Evolutionary conservation across 2,888 invertebrate species (phyloP), one percentile per base, ranked within the genome.

Genomic region (Eristalis pertinax): DNA sequence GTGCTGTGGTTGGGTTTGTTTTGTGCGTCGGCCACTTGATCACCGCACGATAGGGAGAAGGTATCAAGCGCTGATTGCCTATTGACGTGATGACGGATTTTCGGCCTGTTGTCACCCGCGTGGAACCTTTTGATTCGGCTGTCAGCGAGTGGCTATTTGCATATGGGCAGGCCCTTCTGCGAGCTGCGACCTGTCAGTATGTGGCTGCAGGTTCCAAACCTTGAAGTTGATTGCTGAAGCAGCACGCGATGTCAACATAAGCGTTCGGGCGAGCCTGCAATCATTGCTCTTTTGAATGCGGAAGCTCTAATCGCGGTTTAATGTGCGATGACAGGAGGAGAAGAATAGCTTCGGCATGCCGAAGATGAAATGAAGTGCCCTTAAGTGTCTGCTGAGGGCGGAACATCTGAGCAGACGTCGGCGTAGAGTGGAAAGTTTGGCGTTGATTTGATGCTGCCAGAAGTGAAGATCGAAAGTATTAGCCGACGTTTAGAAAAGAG

Each of bases 1-100:
- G 43, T 7, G 22, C 26, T 15, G 19, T 19, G 11, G 69, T 79
- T 75, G 70, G 67, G 73, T 22, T 38, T 58, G 63, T n/a, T 24
- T 24, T 68, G 32, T 32, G 32, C 32, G 32, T 32, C 7, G 4
- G 4, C 22, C 38, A 35, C 8, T 41, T 41, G 38, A 77, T n/a
- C n/a, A 38, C 3, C 64, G 24, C 19, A 63, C n/a, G 32, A 43
- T 19, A 8, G 50, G 19, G n/a, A 19, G 19, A 50, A 19, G 7
- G 50, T n/a, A n/a, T 19, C 24, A 3, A 56, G 15, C 22, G 56
- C 15, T 56, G 56, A 22, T 56, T n/a, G 8, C 19, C 56, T n/a
- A 60, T 29, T 26, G 26, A 60, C 60, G 60, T 26, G 26, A 11
- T 60, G 26, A 24, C 5, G 60, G 24, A 8, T 24, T 8, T 50